Evolutionary conservation across 2,113 vertebrate species (phyloP).

Genomic region (Hirundichthys speculiger): DNA sequence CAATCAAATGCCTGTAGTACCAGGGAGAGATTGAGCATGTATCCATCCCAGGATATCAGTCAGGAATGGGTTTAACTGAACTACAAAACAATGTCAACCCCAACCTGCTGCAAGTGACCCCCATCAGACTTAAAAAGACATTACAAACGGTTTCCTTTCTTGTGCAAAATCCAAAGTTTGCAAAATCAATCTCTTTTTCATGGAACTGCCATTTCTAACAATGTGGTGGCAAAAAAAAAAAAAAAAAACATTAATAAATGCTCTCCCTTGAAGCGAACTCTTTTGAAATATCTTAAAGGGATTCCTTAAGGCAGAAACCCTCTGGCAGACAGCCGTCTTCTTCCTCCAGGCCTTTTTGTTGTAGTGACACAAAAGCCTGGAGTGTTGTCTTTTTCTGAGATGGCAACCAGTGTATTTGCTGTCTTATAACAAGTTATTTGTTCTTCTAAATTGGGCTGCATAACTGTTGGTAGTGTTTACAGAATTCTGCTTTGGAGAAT

Average conservation of each 20-base stretch:
- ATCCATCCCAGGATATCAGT: neutral
- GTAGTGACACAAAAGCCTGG: slow-evolving; percentile 56
- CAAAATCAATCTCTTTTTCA: slow-evolving; percentile 2
- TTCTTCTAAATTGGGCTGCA: slow-evolving; percentile 36
- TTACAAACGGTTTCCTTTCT: slow-evolving; percentile 2
- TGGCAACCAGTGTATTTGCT: slow-evolving; percentile 39
- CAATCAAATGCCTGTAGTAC: neutral
- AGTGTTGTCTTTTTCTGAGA: slow-evolving; percentile 59
- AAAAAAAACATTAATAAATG: slow-evolving; percentile 8
- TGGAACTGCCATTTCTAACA: slow-evolving; percentile 10
- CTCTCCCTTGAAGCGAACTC: slow-evolving; percentile 44
- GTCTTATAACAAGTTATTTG: slow-evolving; percentile 63
- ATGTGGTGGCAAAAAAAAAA: slow-evolving; percentile 7
- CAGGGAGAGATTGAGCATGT: neutral
- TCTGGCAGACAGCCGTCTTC: slow-evolving; percentile 43
- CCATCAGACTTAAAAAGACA: slow-evolving; percentile 6
- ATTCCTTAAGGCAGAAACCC: slow-evolving; percentile 65
- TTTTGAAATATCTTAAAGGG: slow-evolving; percentile 45
- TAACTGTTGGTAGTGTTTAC: slow-evolving; percentile 26
- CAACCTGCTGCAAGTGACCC: neutral
- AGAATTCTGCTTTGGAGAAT: slow-evolving; percentile 12
- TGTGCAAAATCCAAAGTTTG: slow-evolving; percentile 3
- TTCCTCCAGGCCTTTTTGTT: slow-evolving; percentile 66
- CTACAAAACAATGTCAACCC: neutral
- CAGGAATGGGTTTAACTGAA: neutral